Evolutionary conservation across 2,113 vertebrate genomes (phyloP), one percentile per base, ranked within the genome.

Genomic region (Crotalus helleri): DNA sequence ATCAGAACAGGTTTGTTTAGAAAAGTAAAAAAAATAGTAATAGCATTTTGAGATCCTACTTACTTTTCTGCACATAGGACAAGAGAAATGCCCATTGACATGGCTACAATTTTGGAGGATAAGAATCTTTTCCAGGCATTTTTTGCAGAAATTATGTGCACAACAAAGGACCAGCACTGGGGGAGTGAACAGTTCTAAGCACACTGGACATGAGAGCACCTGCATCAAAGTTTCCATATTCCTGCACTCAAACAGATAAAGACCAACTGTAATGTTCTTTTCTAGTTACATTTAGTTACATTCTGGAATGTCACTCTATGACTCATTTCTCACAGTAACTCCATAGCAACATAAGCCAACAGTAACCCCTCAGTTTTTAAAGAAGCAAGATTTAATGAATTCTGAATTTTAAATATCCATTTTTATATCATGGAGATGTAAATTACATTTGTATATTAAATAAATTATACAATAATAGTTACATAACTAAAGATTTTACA

Each of bases 101-200:
- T 92, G 92, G 10, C 49, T 86, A 17, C 93, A 91, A n/a, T 93
- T 94, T 54, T 95, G 94, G 2, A 54, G 90, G 57, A 90, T 86
- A 39, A 93, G 90, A 49, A 93, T 94, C 81, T 95, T 92, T 54
- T 97, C 95, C 88, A 96, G 92, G 92, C 96, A 94, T 55, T 92
- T 91, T 81, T 94, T 96, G 85, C 96, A 97, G 92, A 95, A 96
- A 93, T 91, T 96, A 74, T 93, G 91, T 29, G 93, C n/a, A 12
- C 96, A 96, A 55, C 91, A 81, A 29, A 96, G 90, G 59, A 96
- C 64, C 81, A 96, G 91, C 58, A 96, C 29, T 0, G 90, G 95
- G 8, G 92, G 90, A 0, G 26, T 88, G 90, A 97, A 93, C 49
- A 97, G 57, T 69, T 96, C 94, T 89, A 94, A 39, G 24, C 94